A percentile compares a stretch with the other conserved stretches of the same genome.
phyloP scores from a whole-genome alignment of 2,113 vertebrate genomes.

The Hippopotamus amphibius region DNA sequence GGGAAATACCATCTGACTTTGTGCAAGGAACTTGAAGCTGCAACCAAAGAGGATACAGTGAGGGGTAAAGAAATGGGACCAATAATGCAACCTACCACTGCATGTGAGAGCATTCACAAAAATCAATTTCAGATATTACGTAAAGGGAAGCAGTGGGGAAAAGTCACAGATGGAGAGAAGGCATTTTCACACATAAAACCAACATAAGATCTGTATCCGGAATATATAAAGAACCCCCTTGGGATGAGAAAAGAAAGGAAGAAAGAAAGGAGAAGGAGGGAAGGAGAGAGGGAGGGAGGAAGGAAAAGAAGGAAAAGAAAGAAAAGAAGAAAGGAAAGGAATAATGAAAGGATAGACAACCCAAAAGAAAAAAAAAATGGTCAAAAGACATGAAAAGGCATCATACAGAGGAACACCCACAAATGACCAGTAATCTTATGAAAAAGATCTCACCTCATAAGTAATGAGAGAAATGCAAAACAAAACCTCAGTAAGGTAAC shows the following conservation, averaged over 20 bases:
- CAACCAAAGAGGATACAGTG: neutral
- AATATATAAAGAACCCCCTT: neutral
- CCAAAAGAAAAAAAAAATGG: neutral
- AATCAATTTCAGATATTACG: neutral
- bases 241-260: neutral
- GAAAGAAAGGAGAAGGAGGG: neutral
- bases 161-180: neutral
- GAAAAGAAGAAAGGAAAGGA: neutral
- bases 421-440: neutral
- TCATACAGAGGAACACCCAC: neutral
- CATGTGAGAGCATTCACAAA: neutral
- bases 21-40: neutral
- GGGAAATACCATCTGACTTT: neutral
- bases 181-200: conserved; percentile 33
- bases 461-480: conserved; percentile 18
- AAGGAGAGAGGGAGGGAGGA: fast-evolving
- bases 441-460: neutral
- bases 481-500: neutral
- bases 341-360: neutral
- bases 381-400: neutral
- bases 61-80: neutral
- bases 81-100: neutral
- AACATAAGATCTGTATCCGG: neutral
- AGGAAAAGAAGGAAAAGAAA: neutral
- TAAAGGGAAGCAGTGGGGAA: neutral